These are phyloP conservation scores for Tragelaphus oryx DNA, from an alignment of 2,797 vertebrate genomes.

Conservation along the genomic window DNA sequence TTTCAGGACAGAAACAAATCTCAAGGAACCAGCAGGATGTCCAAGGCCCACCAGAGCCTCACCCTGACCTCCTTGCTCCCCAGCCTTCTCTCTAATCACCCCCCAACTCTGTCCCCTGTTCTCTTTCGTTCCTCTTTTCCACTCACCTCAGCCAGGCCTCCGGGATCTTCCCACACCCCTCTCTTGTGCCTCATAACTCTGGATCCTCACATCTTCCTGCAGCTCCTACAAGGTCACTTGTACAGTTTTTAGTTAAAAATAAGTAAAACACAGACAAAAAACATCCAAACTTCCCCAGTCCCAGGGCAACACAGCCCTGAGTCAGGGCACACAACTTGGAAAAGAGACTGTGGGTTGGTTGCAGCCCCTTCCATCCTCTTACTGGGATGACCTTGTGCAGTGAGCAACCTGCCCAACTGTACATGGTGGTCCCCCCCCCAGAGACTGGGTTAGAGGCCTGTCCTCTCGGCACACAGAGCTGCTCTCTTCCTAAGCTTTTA, in stretches of 20 bases:
- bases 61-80: background rate
- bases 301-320: background rate
- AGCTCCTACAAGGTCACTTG: background rate
- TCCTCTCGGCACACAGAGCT: background rate
- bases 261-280: background rate
- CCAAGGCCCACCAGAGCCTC: background rate
- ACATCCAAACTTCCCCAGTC: background rate
- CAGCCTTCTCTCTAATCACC: no score
- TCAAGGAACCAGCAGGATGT: background rate
- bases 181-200: background rate
- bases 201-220: background rate
- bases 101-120: no score
- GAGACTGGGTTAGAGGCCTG: background rate
- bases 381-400: fast-evolving
- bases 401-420: background rate
- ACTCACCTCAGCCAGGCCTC: background rate
- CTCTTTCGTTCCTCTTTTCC: background rate
- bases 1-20: background rate
- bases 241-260: background rate
- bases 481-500: background rate
- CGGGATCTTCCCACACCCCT: fast-evolving
- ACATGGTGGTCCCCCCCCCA: background rate
- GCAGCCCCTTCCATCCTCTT: background rate
- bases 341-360: background rate
- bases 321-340: background rate